A percentile compares a stretch with the other conserved stretches of the same genome.
These are phyloP conservation scores for rat (Rattus norvegicus) DNA, from an alignment of 2,113 vertebrate genomes.

Conservation along the genomic window GRCr8 NC_086027.1:77880001-77880500, in stretches of 20 bases:
- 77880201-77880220: background rate
- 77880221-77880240: background rate
- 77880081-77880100: background rate
- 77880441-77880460: background rate
- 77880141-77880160: background rate
- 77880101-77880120: background rate
- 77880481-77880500: background rate
- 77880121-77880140: background rate
- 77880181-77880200: background rate
- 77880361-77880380: background rate
- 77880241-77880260: background rate
- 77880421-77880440: background rate
- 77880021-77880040: background rate
- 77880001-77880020: background rate
- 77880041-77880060: background rate
- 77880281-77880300: background rate
- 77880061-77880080: background rate
- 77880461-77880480: background rate
- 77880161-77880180: background rate
- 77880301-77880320: background rate
- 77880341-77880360: background rate
- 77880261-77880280: background rate
- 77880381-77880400: background rate
- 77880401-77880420: background rate
- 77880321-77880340: background rate